These are phyloP conservation scores for Bungarus multicinctus DNA, from an alignment of 2,113 vertebrate species.

Conservation along the genomic window DNA sequence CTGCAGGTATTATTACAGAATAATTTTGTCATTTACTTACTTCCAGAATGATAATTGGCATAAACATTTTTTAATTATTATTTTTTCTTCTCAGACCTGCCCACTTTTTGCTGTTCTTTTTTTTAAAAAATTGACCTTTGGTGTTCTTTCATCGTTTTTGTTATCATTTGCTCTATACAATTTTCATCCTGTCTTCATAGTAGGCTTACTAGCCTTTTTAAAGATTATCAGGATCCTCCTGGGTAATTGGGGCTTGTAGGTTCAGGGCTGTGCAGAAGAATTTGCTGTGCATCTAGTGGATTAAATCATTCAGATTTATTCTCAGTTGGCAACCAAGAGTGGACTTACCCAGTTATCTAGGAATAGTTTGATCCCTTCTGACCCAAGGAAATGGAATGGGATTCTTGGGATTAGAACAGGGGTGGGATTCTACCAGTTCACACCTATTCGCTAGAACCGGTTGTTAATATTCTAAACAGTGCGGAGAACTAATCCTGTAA, in stretches of 20 bases:
- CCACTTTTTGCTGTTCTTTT: background rate
- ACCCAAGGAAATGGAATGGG: background rate
- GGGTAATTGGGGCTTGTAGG: background rate
- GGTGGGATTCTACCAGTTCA: too few relatives aligned
- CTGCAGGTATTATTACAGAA: background rate
- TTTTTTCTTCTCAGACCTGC: background rate
- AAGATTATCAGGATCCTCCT: background rate
- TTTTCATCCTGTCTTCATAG: background rate
- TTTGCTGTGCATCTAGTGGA: background rate
- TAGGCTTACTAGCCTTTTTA: background rate
- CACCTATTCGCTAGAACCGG: too few relatives aligned
- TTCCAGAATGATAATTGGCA: background rate
- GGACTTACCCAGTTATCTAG: background rate
- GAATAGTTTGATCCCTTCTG: background rate
- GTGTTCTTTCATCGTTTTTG: background rate
- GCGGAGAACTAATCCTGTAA: too few relatives aligned
- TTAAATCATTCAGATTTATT: background rate
- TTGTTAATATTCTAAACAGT: too few relatives aligned
- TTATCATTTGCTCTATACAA: background rate
- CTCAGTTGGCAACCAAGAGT: background rate
- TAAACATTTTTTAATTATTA: background rate
- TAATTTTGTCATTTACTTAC: background rate
- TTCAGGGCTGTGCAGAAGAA: background rate
- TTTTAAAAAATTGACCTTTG: background rate
- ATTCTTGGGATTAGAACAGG: background rate